Conservation (phyloP, 2,113 vertebrate genomes). For the Pterophyllum scalare region DNA sequence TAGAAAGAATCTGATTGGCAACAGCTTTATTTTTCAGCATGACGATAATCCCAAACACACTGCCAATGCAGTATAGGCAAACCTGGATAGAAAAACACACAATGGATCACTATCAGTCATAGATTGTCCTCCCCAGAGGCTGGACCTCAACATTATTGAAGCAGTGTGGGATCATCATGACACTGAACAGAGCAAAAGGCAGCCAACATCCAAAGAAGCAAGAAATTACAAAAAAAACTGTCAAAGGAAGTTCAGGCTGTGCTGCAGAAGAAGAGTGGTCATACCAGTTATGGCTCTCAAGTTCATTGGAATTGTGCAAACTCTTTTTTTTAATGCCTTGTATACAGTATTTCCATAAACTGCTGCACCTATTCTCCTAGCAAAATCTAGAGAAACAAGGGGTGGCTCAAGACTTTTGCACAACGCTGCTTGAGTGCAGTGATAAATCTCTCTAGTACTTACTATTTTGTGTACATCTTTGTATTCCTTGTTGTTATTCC, state of each 20-base stretch:
- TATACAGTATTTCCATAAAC: not conserved
- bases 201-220: not conserved
- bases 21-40: too few species aligned
- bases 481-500: not conserved
- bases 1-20: too few species aligned
- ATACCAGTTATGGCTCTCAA: not conserved
- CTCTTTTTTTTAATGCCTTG: not conserved
- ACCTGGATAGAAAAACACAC: not conserved
- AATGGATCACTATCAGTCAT: not conserved
- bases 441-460: not conserved
- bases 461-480: not conserved
- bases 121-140: not conserved
- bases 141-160: not conserved
- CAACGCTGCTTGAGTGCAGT: not conserved
- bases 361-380: not conserved
- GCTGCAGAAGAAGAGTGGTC: not conserved
- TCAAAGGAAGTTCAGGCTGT: not conserved
- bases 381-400: not conserved
- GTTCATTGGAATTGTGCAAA: not conserved
- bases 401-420: not conserved
- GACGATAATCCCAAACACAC: too few species aligned
- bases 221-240: not conserved
- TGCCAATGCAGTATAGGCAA: not conserved
- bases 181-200: not conserved
- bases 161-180: not conserved